phyloP scores from a whole-genome alignment of 1,140 invertebrate species.

The Drosophila murphyi region DNA sequence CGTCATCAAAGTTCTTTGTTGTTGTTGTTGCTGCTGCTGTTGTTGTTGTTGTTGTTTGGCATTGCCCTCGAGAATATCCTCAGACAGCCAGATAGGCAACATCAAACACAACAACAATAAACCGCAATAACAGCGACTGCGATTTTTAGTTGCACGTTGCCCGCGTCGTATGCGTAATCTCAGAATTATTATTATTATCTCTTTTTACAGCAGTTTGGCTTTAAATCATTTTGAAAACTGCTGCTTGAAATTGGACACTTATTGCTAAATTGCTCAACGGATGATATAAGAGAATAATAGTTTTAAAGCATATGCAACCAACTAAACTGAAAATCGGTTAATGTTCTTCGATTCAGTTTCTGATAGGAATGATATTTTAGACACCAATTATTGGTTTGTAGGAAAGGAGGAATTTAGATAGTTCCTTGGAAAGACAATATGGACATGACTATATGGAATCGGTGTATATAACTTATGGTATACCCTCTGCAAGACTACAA shows the following conservation, averaged over 20 bases:
- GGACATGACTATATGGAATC: too few species aligned
- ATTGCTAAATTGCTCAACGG: background rate
- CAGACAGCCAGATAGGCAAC: slow-evolving; percentile 47
- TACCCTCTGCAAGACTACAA: too few species aligned
- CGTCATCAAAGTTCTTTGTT: slow-evolving; percentile 44
- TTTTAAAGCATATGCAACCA: too few species aligned
- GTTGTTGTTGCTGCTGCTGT: slow-evolving; percentile 10
- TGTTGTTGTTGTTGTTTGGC: slow-evolving; percentile 11
- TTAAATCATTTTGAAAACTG: slow-evolving; percentile 10
- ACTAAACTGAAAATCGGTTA: too few species aligned
- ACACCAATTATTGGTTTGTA: too few species aligned
- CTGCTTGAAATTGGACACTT: background rate
- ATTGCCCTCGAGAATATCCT: slow-evolving; percentile 53
- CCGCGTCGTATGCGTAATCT: slow-evolving; percentile 74
- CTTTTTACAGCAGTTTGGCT: slow-evolving; percentile 8
- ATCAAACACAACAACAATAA: slow-evolving; percentile 31
- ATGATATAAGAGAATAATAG: background rate
- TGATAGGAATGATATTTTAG: too few species aligned
- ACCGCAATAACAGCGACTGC: slow-evolving; percentile 31
- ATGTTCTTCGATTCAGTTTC: too few species aligned
- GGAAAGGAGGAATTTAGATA: too few species aligned
- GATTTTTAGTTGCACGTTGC: slow-evolving; percentile 20
- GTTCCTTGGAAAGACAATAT: too few species aligned
- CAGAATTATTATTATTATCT: slow-evolving; percentile 45
- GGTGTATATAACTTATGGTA: too few species aligned